phyloP scores from a whole-genome alignment of 2,113 vertebrate species.

The Lamprologus sp. region DNA sequence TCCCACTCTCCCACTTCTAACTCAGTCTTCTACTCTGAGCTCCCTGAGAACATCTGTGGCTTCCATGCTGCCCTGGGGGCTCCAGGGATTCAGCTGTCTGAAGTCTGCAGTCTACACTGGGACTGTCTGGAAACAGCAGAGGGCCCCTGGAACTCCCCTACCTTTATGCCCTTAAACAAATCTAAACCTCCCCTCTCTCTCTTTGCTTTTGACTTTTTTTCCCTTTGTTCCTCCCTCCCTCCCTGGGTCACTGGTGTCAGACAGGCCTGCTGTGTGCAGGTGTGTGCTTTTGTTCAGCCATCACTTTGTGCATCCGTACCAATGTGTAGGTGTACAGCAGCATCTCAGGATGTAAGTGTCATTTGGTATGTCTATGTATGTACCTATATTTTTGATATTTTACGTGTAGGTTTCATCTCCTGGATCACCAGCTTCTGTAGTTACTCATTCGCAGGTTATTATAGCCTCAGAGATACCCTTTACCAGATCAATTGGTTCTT shows the following conservation, averaged over 20 bases:
- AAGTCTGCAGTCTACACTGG: conserved; percentile 65
- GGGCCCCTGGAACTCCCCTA: conserved; percentile 53
- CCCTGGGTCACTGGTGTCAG: conserved; percentile 63
- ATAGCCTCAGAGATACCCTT: not conserved
- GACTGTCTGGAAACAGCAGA: conserved; percentile 68
- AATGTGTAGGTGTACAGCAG: conserved; percentile 22
- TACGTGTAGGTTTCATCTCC: not conserved
- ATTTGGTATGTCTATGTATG: not conserved
- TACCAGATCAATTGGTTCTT: not conserved
- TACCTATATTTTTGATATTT: not conserved
- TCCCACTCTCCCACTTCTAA: conserved; percentile 50
- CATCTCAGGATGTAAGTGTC: not conserved
- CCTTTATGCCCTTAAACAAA: conserved; percentile 67
- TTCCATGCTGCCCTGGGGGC: conserved; percentile 65
- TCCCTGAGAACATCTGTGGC: conserved; percentile 70
- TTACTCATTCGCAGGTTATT: not conserved
- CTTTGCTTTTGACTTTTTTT: conserved; percentile 37
- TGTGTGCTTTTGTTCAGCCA: conserved; percentile 61
- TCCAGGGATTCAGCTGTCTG: conserved; percentile 63
- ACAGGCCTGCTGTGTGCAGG: conserved; percentile 73
- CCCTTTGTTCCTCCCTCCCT: conserved; percentile 49
- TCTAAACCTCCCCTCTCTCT: conserved; percentile 51
- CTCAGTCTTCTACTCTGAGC: conserved; percentile 46
- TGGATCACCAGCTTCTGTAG: not conserved
- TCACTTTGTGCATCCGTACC: conserved; percentile 32